Evolutionary conservation across 2,888 invertebrate genomes (phyloP).

Genomic region (Perdita meconis): DNA sequence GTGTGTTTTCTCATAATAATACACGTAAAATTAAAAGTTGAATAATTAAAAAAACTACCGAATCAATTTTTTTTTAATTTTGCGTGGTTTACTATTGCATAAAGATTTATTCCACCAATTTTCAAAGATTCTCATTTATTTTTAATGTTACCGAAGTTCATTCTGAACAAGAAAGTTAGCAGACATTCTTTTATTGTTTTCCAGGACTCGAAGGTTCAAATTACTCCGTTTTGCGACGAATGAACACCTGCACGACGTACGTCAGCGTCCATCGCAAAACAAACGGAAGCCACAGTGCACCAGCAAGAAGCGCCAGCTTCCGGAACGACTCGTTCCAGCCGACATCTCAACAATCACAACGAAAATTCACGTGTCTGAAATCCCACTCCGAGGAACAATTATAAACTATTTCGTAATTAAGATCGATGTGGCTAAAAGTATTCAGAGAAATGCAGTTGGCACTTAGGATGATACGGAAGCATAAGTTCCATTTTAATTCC

Average conservation of each 20-base stretch:
- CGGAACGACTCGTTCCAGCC: conserved; percentile 66
- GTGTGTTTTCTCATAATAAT: no score
- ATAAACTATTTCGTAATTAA: conserved; percentile 50
- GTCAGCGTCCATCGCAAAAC: conserved; percentile 86
- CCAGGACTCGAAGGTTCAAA: conserved; percentile 85
- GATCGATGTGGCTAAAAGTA: not conserved
- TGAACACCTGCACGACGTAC: conserved; percentile 88
- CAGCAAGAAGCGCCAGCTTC: conserved; percentile 74
- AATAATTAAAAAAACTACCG: no score
- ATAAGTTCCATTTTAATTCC: no score
- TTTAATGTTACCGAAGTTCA: no score
- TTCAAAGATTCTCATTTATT: no score
- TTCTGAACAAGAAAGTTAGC: no score
- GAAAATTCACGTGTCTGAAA: conserved; percentile 68
- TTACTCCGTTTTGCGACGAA: conserved; percentile 86
- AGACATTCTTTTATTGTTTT: conserved; percentile 62
- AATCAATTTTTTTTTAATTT: no score
- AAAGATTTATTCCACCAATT: no score
- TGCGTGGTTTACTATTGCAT: no score
- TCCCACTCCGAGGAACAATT: conserved; percentile 75
- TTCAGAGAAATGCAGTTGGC: not conserved
- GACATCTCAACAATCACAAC: conserved; percentile 58
- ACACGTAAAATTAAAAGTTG: no score
- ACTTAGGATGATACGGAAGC: not conserved
- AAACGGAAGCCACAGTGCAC: conserved; percentile 72